Conservation (phyloP, 2,797 vertebrate genomes). For the Serranus cabrilla region DNA sequence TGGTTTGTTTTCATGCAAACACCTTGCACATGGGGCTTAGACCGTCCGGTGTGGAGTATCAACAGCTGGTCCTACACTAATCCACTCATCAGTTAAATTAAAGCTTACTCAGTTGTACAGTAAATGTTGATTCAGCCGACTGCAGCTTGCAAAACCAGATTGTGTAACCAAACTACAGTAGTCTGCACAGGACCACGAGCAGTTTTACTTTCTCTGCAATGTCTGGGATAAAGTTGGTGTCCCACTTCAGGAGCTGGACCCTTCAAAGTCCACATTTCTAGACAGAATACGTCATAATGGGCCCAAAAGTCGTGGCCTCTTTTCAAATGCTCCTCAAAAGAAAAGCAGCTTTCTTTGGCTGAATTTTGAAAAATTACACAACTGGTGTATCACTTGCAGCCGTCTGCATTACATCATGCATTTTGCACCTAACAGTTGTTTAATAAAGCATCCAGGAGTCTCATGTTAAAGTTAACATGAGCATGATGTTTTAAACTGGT, state of each 20-base stretch:
- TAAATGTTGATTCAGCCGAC: slow-evolving; percentile 63
- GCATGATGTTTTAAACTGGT: neutral
- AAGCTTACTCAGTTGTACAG: slow-evolving; percentile 67
- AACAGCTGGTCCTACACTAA: slow-evolving; percentile 75
- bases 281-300: slow-evolving; percentile 52
- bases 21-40: slow-evolving; percentile 60
- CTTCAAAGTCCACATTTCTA: slow-evolving; percentile 50
- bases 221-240: slow-evolving; percentile 36
- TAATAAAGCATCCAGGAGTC: slow-evolving; percentile 8
- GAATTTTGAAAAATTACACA: slow-evolving; percentile 10
- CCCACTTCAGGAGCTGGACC: slow-evolving; percentile 31
- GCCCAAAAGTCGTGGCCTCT: slow-evolving; percentile 3
- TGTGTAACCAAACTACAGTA: slow-evolving; percentile 33
- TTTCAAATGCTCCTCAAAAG: slow-evolving; percentile 36
- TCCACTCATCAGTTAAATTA: slow-evolving; percentile 81
- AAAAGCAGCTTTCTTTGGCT: slow-evolving; percentile 17
- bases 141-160: slow-evolving; percentile 38
- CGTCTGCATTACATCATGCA: slow-evolving; percentile 9
- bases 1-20: slow-evolving; percentile 63
- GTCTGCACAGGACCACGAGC: slow-evolving; percentile 6
- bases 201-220: slow-evolving; percentile 27
- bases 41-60: slow-evolving; percentile 53
- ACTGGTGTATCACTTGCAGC: slow-evolving; percentile 25
- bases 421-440: neutral
- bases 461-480: slow-evolving; percentile 1